Percentiles rank a stretch among this genome's conserved stretches.
These are phyloP conservation scores for Psittacula echo DNA, from an alignment of 2,797 vertebrate species.

Conservation along the genomic window DNA sequence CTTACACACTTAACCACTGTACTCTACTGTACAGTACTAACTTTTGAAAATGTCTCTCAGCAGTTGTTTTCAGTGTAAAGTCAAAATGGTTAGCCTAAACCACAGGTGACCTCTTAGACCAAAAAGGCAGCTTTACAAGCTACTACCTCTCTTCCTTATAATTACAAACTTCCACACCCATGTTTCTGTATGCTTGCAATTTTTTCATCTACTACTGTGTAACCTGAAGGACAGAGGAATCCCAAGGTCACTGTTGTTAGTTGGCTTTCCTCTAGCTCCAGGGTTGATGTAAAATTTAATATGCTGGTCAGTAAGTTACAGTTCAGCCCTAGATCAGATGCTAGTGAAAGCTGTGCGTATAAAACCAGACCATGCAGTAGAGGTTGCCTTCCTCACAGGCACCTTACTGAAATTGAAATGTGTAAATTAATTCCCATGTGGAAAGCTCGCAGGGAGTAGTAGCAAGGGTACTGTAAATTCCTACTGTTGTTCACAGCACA, in stretches of 20 bases:
- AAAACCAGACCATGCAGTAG: not conserved
- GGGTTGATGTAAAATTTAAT: not conserved
- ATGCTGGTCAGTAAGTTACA: not conserved
- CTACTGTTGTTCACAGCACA: not conserved
- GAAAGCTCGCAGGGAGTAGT: not conserved
- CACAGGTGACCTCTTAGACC: not conserved
- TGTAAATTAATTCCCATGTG: not conserved
- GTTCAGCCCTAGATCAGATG: not conserved
- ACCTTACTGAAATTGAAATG: not conserved
- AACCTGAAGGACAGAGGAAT: not conserved
- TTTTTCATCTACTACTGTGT: not conserved
- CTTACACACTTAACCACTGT: not conserved
- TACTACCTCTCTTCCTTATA: not conserved
- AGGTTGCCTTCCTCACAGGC: not conserved
- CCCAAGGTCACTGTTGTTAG: too few species aligned
- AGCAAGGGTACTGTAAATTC: not conserved
- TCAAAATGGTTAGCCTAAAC: not conserved
- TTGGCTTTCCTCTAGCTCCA: not conserved
- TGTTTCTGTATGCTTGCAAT: not conserved
- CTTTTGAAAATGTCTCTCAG: not conserved
- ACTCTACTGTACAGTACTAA: not conserved
- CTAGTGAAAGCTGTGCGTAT: not conserved
- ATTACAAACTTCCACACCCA: rapidly evolving
- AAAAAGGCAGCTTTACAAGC: not conserved
- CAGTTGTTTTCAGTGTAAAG: not conserved